Base-by-base conservation (phyloP, 2,888 invertebrate genomes). In the Noctuana brunneofusca region DNA sequence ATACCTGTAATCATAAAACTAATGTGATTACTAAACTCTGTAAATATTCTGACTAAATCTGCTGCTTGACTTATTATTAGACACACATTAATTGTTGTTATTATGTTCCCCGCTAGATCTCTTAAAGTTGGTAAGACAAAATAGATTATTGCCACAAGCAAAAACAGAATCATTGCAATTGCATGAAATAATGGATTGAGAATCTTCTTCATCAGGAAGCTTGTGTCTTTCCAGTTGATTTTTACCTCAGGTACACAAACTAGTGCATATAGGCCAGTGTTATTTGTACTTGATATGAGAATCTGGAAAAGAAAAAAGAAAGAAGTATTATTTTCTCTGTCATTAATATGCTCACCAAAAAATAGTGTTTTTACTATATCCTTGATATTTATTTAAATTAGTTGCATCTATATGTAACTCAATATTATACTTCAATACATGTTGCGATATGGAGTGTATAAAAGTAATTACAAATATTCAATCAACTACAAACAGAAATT, bases 41-140 rank as follows among this genome's bases (percentile, higher is more conserved):
- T 96, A 75, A 96, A 95, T 78, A 96, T 95, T 72, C 95, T 92
- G 14, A 96, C 95, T 66, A 96, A 92, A 78, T 96, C 95, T 8
- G 96, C 96, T 6, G 94, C 94, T 82, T 97, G 96, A 70, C 94
- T 94, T 4, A 95, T 87, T 74, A 96, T 95, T 69, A 97, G 88
- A 75, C 97, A 97, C 48, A 96, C 78, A 63, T 94, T 94, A 76
- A 97, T 95, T 52, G 96, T 96, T 1, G 96, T 96, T 64, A 97
- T 94, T 68, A 97, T 96, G 79, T 97, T 97, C 2, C 97, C 97
- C 35, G 96, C 94, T 55, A 97, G 91, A 87, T 97, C 96, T 76
- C 96, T 89, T 62, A 97, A 85, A 56, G 96, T 96, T 12, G 97
- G 96, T 76, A 97, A 86, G 41, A 97, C 94, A 83, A 97, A 97